Conservation (phyloP, 2,113 vertebrate species). For the Pagrus major region DNA sequence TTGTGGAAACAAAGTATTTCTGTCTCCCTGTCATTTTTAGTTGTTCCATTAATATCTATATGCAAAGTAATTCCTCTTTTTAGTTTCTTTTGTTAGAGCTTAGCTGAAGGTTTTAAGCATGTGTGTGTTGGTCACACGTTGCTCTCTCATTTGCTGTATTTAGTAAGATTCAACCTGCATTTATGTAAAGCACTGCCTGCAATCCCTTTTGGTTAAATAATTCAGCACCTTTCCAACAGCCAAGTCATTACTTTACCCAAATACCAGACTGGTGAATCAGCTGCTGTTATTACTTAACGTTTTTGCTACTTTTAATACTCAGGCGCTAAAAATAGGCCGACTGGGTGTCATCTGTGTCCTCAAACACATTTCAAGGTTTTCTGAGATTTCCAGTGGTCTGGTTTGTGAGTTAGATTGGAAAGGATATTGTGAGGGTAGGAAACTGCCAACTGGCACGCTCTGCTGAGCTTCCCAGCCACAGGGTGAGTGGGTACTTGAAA, state of each 20-base stretch:
- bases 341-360: conserved; percentile 36
- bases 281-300: conserved; percentile 17
- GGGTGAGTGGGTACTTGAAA: conserved; percentile 70
- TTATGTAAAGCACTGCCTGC: conserved; percentile 5
- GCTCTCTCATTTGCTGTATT: not conserved
- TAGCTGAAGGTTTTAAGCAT: not conserved
- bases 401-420: conserved; percentile 46
- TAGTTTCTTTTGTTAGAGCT: not conserved
- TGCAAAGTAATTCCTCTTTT: not conserved
- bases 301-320: conserved; percentile 48
- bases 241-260: conserved; percentile 20
- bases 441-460: conserved; percentile 66
- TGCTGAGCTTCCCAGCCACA: conserved; percentile 63
- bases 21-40: not conserved
- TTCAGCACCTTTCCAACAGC: conserved; percentile 21
- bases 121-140: not conserved
- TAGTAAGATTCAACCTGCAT: not conserved
- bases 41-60: not conserved
- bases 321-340: conserved; percentile 52
- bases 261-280: conserved; percentile 57
- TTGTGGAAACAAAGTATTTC: conserved; percentile 20
- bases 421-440: conserved; percentile 48
- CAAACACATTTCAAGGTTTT: conserved; percentile 36
- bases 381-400: conserved; percentile 49
- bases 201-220: conserved; percentile 41